Percentiles rank a stretch among this genome's conserved stretches.
Conservation (phyloP, 2,797 vertebrate genomes). For the Denticeps clupeoides region DNA sequence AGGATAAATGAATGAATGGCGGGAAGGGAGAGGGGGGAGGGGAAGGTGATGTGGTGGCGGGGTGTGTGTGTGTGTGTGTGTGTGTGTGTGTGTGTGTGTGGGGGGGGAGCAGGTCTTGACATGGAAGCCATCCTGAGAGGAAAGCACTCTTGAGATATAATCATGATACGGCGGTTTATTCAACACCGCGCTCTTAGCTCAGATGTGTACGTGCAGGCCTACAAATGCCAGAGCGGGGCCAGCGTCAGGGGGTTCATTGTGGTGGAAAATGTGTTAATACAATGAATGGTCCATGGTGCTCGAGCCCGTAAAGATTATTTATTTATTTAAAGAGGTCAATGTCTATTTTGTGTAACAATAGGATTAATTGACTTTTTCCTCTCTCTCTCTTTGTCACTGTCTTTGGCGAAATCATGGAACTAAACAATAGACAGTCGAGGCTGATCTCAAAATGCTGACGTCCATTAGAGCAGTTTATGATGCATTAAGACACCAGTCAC, state of each 20-base stretch:
- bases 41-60: conserved; percentile 31
- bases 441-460: too few species aligned
- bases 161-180: conserved; percentile 24
- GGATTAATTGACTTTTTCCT: too few species aligned
- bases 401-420: too few species aligned
- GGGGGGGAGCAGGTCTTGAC: conserved; percentile 38
- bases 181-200: conserved; percentile 24
- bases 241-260: conserved; percentile 33
- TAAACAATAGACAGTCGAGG: too few species aligned
- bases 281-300: neutral
- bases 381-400: too few species aligned
- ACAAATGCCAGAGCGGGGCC: neutral
- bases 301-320: neutral
- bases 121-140: conserved; percentile 44
- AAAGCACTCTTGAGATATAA: conserved; percentile 31
- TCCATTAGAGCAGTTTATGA: too few species aligned
- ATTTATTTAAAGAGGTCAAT: too few species aligned
- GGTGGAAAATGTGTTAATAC: conserved; percentile 18
- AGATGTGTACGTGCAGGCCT: conserved; percentile 11
- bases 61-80: too few species aligned
- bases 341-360: too few species aligned
- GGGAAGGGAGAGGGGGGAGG: conserved; percentile 20
- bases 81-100: too few species aligned
- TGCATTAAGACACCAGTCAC: too few species aligned
- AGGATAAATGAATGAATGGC: conserved; percentile 31